A percentile compares a stretch with the other conserved stretches of the same genome.
Evolutionary conservation across 2,797 vertebrate species (phyloP).

Genomic region (Hypotaenidia okinawae): DNA sequence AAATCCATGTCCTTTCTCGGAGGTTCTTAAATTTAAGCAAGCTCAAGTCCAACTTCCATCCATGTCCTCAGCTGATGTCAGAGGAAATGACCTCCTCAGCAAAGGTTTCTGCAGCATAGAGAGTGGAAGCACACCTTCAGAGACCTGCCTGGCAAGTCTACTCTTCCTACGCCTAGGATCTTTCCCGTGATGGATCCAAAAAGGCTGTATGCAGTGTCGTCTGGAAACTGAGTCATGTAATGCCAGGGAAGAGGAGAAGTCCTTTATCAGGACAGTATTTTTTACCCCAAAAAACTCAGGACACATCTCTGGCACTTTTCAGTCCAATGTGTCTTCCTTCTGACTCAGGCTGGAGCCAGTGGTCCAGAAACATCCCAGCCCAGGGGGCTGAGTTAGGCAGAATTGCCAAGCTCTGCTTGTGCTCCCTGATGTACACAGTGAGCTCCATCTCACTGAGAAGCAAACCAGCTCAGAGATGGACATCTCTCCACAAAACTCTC

Average conservation of each 20-base stretch:
- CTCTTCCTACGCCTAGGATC: neutral
- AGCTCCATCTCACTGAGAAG: neutral
- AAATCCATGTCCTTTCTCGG: neutral
- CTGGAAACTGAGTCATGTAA: neutral
- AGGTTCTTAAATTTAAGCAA: neutral
- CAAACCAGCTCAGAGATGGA: neutral
- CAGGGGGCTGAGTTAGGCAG: neutral
- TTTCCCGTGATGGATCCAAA: neutral
- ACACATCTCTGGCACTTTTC: neutral
- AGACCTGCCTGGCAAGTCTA: neutral
- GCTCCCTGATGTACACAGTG: neutral
- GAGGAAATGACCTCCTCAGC: neutral
- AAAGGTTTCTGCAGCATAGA: neutral
- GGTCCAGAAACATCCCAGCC: neutral
- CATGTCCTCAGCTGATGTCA: neutral
- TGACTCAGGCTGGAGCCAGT: neutral
- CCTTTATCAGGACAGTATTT: neutral
- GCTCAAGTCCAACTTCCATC: neutral
- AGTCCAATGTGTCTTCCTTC: neutral
- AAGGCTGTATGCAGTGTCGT: neutral
- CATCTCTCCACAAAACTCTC: neutral
- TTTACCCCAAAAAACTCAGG: neutral
- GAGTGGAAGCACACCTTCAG: neutral
- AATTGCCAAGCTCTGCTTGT: neutral
- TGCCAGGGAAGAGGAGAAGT: neutral